Conservation (phyloP, 2,797 vertebrate species). For the Tolypeutes matacus region DNA sequence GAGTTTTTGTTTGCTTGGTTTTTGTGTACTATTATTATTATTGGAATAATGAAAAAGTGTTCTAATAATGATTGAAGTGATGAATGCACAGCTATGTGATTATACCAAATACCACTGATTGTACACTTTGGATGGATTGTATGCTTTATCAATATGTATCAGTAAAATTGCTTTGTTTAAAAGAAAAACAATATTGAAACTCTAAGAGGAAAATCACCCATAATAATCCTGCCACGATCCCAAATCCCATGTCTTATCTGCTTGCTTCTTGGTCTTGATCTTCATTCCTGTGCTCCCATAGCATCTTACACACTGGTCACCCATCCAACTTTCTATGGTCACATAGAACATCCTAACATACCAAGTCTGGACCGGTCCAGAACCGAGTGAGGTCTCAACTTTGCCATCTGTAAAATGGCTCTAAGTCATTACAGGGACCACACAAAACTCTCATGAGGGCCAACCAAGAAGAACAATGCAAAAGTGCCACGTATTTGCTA, state of each 20-base stretch:
- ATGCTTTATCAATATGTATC: too few species aligned
- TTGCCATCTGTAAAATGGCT: neutral
- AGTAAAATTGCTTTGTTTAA: too few species aligned
- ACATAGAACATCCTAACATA: neutral
- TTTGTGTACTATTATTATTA: too few species aligned
- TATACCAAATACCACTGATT: too few species aligned
- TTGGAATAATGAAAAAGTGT: too few species aligned
- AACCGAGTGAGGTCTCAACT: neutral
- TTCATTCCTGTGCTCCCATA: neutral
- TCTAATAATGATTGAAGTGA: too few species aligned
- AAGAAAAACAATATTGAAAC: neutral
- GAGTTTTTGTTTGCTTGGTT: too few species aligned
- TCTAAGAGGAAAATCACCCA: neutral
- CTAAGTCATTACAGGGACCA: neutral
- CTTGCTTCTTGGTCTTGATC: neutral
- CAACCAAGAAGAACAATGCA: neutral
- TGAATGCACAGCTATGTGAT: too few species aligned
- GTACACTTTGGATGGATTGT: too few species aligned
- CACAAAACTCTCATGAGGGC: neutral
- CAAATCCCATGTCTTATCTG: neutral
- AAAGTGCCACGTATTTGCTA: fast-evolving
- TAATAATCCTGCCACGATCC: neutral
- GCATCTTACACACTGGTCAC: neutral
- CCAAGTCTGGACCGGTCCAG: neutral
- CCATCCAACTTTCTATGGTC: neutral